Evolutionary conservation across 2,113 vertebrate genomes (phyloP), one percentile per base, ranked within the genome.

Genomic region (Nannobrachium achirus): DNA sequence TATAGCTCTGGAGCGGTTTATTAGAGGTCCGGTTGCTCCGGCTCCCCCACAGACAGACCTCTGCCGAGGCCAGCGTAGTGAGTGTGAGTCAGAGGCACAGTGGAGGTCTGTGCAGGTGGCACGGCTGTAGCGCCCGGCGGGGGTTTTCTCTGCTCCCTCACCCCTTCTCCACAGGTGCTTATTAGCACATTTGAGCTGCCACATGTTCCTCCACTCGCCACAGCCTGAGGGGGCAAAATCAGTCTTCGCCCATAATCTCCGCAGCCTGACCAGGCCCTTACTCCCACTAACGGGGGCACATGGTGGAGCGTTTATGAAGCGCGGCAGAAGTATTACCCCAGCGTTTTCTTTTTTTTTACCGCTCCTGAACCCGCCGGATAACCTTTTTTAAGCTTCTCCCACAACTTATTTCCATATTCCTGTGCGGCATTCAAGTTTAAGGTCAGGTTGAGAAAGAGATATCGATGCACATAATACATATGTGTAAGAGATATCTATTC

Each of bases 181-280:
- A 93, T 93, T 93, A 92, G 89, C 93, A 92, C 92, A 92, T 91
- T 89, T 87, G 85, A 92, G 87, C 87, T 91, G 87, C 91, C 92
- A 93, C 91, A 93, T 93, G 91, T 91, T 93, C 86, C 75, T 80
- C 78, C 73, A 84, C 68, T 65, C 73, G 87, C 76, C 84, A 63
- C 66, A 66, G 89, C 90, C 91, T 16, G 75, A 87, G 90, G 92
- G 87, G 74, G 80, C 85, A 80, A 87, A 93, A 91, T 91, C 89
- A 89, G 89, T 80, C 87, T 88, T 87, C 69, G 53, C 80, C 89
- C 88, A 73, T 90, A 93, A 93, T 93, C 89, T 90, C 83, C 86
- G 77, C 88, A 89, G 80, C 71, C 86, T 88, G 86, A 87, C 85
- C 86, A 49, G 79, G 69, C 69, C 81, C 73, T 86, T 73, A 51